These are phyloP conservation scores for Hypselothyrea guttata DNA, from an alignment of 2,888 invertebrate genomes.

Conservation along the genomic window DNA sequence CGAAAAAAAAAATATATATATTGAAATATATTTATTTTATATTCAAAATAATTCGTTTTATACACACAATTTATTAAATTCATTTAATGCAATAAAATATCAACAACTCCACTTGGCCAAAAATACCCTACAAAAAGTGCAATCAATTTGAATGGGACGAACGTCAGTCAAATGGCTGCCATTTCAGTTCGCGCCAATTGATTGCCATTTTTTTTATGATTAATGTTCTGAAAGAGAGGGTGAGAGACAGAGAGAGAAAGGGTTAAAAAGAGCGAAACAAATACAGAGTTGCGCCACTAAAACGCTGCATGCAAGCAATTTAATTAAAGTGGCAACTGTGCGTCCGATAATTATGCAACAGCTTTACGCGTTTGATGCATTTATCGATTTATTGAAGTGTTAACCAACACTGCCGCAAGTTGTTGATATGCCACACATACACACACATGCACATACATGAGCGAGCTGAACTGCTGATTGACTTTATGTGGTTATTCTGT, in stretches of 20 bases:
- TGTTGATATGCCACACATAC: slow-evolving; percentile 53
- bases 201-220: slow-evolving; percentile 70
- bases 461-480: slow-evolving; percentile 44
- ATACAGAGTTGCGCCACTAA: slow-evolving; percentile 22
- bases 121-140: slow-evolving; percentile 16
- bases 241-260: neutral
- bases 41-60: too few relatives aligned
- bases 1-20: too few relatives aligned
- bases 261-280: neutral
- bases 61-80: too few relatives aligned
- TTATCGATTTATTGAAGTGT: slow-evolving; percentile 77
- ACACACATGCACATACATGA: slow-evolving; percentile 5
- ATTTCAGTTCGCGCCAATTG: slow-evolving; percentile 62
- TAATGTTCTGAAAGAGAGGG: slow-evolving; percentile 21
- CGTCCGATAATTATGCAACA: slow-evolving; percentile 70
- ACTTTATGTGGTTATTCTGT: slow-evolving; percentile 46
- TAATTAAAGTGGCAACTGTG: slow-evolving; percentile 53
- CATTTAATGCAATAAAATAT: too few relatives aligned
- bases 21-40: too few relatives aligned
- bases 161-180: slow-evolving; percentile 39
- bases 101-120: neutral
- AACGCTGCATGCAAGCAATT: slow-evolving; percentile 34
- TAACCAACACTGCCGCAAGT: slow-evolving; percentile 70
- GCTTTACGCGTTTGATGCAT: slow-evolving; percentile 70
- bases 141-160: slow-evolving; percentile 18